A percentile compares a stretch with the other conserved stretches of the same genome.
Conservation (phyloP, 2,797 vertebrate genomes). For the Tangara arthus region DNA sequence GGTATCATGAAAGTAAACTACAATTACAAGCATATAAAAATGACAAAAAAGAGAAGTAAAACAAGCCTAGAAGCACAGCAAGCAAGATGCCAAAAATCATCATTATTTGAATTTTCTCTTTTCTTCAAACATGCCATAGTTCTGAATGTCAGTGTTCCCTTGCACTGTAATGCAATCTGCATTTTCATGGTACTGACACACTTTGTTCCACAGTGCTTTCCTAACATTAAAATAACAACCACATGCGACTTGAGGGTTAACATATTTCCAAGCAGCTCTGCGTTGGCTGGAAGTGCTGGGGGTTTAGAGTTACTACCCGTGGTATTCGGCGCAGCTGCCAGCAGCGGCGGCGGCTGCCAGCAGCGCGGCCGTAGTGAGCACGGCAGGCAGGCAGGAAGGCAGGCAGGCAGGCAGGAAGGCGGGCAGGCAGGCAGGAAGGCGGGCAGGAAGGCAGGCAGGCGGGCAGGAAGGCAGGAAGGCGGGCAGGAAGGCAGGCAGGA, state of each 20-base stretch:
- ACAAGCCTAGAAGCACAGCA: neutral
- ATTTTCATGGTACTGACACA: conserved; percentile 17
- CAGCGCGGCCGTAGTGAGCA: neutral
- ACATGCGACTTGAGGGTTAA: conserved; percentile 30
- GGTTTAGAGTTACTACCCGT: conserved; percentile 25
- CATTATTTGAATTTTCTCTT: neutral
- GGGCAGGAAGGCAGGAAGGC: neutral
- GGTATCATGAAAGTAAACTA: conserved; percentile 1
- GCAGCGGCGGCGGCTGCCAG: neutral
- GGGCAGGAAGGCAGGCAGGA: neutral
- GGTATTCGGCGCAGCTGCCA: neutral
- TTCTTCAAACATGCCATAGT: neutral
- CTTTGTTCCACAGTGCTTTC: neutral
- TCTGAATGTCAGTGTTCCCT: neutral
- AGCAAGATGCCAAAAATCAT: neutral
- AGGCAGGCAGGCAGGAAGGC: neutral
- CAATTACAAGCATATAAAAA: neutral
- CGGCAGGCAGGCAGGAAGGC: neutral
- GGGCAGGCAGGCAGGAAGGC: neutral
- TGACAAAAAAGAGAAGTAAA: neutral
- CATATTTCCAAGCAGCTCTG: neutral
- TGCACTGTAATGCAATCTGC: neutral
- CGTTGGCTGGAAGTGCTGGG: neutral
- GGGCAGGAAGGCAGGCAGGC: neutral
- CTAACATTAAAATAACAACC: conserved; percentile 1